Evolutionary conservation across 2,797 vertebrate genomes (phyloP).

Genomic region (Chiloscyllium punctatum): DNA sequence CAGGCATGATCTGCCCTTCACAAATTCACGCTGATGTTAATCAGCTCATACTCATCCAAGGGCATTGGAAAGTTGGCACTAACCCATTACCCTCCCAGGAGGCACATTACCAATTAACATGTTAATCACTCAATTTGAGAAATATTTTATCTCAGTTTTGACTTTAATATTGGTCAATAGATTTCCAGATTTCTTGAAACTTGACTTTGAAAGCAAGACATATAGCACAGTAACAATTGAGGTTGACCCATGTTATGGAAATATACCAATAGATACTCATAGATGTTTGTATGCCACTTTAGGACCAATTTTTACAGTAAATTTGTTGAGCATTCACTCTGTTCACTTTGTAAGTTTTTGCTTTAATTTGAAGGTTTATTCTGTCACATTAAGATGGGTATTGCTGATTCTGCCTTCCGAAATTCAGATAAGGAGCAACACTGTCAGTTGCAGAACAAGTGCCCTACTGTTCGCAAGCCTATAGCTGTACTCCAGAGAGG

Average conservation of each 20-base stretch:
- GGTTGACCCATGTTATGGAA: not conserved
- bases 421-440: no score
- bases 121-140: not conserved
- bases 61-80: not conserved
- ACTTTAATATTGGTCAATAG: not conserved
- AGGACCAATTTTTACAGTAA: not conserved
- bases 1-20: not conserved
- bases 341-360: no score
- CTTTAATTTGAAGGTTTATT: no score
- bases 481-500: no score
- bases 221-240: not conserved
- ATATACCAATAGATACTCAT: not conserved
- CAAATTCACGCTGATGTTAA: not conserved
- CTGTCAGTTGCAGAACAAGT: no score
- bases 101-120: not conserved
- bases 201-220: not conserved
- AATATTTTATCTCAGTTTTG: not conserved
- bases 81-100: not conserved
- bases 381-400: no score
- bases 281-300: no score
- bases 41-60: not conserved
- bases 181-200: not conserved
- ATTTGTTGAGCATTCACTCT: no score
- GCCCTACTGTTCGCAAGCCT: no score
- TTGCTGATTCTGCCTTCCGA: no score